Evolutionary conservation across 2,113 vertebrate genomes (phyloP), one percentile per base, ranked within the genome.

Genomic region (Colaptes auratus): DNA sequence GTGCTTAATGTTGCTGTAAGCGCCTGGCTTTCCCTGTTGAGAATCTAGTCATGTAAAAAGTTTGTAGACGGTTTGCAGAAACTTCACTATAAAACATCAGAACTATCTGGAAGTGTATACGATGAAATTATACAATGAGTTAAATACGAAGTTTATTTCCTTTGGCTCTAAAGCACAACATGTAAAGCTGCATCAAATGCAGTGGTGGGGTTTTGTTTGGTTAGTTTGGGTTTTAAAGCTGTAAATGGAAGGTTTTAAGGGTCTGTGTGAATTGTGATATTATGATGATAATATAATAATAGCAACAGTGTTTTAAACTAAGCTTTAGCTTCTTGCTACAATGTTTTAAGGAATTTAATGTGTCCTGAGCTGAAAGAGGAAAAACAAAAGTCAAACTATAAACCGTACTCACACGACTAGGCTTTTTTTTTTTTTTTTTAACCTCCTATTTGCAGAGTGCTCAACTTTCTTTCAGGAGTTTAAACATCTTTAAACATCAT

Each of bases 61-160:
- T 96, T 96, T 91, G 79, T 82, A 91, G 87, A 88, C 77, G 78
- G 87, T 63, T 84, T 84, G 67, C 65, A 92, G 82, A 82, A 95
- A 89, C 70, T 84, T 84, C 56, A 48, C 9, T 27, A 25, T 52
- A 24, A 93, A 80, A 58, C 80, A 55, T 58, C 61, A 35, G 79
- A 88, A 82, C 20, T 65, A 66, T 31, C 33, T 95, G 92, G 48
- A 55, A 78, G 42, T 12, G 12, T 65, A 63, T 48, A 78, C 66
- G 20, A 60, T 4, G 30, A 87, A 82, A 77, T 64, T 63, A 55
- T 48, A 63, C 27, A 70, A 71, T 53, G 64, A 77, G 31, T 77
- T 76, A 66, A 61, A 53, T 61, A n/a, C 8, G 17, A 90, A 94
- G 36, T 67, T 91, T 63, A n/a, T 72, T 83, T n/a, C 20, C 8